Evolutionary conservation across 2,888 invertebrate genomes (phyloP).

Genomic region (Thecocarcelia acutangulata): DNA sequence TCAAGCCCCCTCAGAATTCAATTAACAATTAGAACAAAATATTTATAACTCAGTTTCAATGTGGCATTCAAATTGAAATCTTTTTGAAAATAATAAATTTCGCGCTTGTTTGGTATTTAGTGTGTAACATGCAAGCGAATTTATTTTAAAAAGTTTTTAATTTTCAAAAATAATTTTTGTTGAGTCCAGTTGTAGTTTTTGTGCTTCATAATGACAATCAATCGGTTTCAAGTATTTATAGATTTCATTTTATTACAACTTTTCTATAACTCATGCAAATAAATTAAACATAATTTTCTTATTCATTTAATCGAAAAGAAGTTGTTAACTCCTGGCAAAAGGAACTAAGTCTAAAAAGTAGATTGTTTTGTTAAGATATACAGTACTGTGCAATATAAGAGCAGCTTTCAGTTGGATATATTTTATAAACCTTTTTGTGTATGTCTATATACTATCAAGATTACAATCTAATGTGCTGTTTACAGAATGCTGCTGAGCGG

Average conservation of each 20-base stretch:
- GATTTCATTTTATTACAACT: background rate
- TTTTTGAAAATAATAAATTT: conserved; percentile 13
- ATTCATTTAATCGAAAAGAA: conserved; percentile 53
- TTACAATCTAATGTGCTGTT: too few species aligned
- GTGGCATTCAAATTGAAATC: conserved; percentile 32
- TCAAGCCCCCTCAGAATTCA: conserved; percentile 15
- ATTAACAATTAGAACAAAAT: conserved; percentile 34
- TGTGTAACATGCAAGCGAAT: background rate
- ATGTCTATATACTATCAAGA: too few species aligned
- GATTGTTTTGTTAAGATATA: too few species aligned
- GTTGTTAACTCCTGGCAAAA: background rate
- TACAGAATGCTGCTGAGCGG: too few species aligned
- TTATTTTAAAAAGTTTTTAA: conserved; percentile 26
- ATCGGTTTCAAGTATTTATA: background rate
- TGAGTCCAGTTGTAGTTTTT: conserved; percentile 55
- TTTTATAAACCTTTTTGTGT: too few species aligned
- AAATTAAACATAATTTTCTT: background rate
- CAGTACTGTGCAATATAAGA: too few species aligned
- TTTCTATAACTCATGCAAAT: background rate
- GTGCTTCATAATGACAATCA: background rate
- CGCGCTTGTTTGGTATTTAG: background rate
- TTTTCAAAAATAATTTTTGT: conserved; percentile 57
- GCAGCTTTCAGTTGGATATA: too few species aligned
- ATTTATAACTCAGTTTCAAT: conserved; percentile 21
- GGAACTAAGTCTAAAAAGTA: too few species aligned